Percentiles rank a stretch among this genome's conserved stretches.
These are phyloP conservation scores for Donacobius atricapilla DNA, from an alignment of 2,113 vertebrate genomes.

Conservation along the genomic window DNA sequence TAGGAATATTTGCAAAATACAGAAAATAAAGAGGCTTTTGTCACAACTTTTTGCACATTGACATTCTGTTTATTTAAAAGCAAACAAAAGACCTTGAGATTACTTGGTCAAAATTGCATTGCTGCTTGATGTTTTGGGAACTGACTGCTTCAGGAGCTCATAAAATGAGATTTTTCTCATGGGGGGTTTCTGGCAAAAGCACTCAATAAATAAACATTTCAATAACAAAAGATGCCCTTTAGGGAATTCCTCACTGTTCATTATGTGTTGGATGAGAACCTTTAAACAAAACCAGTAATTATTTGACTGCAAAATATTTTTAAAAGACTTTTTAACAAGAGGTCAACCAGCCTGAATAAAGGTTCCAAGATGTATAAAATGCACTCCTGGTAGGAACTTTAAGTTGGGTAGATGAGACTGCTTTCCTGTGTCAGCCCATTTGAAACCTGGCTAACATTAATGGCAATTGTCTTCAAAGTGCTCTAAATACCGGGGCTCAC, in stretches of 20 bases:
- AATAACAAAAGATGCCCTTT: slow-evolving; percentile 34
- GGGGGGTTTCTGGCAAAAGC: slow-evolving; percentile 31
- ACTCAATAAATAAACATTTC: slow-evolving; percentile 62
- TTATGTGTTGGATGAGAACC: neutral
- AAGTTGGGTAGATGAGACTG: neutral
- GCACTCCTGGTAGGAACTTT: neutral
- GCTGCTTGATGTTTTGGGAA: slow-evolving; percentile 27
- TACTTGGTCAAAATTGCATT: slow-evolving; percentile 49
- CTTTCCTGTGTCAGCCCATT: neutral
- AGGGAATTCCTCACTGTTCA: slow-evolving; percentile 12
- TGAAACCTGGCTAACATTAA: neutral
- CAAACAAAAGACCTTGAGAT: slow-evolving; percentile 26
- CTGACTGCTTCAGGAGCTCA: slow-evolving; percentile 41
- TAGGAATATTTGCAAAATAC: neutral
- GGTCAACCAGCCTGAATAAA: neutral
- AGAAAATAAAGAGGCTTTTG: neutral
- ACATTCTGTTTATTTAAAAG: slow-evolving; percentile 19
- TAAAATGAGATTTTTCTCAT: slow-evolving; percentile 49
- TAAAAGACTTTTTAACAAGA: neutral
- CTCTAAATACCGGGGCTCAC: neutral
- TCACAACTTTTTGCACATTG: neutral
- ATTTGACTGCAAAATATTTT: neutral
- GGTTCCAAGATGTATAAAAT: neutral
- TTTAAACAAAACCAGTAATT: slow-evolving; percentile 17
- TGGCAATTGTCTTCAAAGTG: neutral